Evolutionary conservation across 2,888 invertebrate genomes (phyloP).

Genomic region (Sminthurinus aureus): DNA sequence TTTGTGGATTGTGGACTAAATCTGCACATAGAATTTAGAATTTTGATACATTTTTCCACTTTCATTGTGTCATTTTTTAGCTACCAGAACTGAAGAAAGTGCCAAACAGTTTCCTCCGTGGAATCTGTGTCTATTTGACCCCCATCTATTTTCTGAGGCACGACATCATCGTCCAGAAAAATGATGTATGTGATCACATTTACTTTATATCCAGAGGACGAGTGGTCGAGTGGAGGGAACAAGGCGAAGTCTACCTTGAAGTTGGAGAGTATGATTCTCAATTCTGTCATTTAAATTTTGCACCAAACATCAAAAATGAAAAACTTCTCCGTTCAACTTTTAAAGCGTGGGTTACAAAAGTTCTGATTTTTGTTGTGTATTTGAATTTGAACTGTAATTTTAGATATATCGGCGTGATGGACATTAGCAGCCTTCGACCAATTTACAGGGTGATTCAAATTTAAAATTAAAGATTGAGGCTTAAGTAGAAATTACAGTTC

Average conservation of each 20-base stretch:
- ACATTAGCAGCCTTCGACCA: conserved; percentile 7
- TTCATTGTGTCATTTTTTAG: conserved; percentile 30
- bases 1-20: too few relatives aligned
- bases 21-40: too few relatives aligned
- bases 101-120: conserved; percentile 37
- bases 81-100: conserved; percentile 42
- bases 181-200: conserved; percentile 45
- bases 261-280: conserved; percentile 43
- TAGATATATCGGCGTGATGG: conserved; percentile 40
- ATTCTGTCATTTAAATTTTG: conserved; percentile 1
- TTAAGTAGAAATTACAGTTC: too few relatives aligned
- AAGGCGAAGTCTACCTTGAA: conserved; percentile 26
- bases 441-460: conserved; percentile 3
- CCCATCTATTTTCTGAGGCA: conserved; percentile 43
- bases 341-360: too few relatives aligned
- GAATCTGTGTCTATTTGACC: conserved; percentile 42
- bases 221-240: conserved; percentile 34
- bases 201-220: conserved; percentile 45
- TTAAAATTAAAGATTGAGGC: neutral
- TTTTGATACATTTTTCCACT: conserved; percentile 2
- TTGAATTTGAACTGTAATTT: too few relatives aligned
- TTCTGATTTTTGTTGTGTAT: too few relatives aligned
- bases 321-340: too few relatives aligned
- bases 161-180: conserved; percentile 43
- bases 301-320: too few relatives aligned